phyloP scores from a whole-genome alignment of 2,888 invertebrate genomes.

The Catocala nupta region DNA sequence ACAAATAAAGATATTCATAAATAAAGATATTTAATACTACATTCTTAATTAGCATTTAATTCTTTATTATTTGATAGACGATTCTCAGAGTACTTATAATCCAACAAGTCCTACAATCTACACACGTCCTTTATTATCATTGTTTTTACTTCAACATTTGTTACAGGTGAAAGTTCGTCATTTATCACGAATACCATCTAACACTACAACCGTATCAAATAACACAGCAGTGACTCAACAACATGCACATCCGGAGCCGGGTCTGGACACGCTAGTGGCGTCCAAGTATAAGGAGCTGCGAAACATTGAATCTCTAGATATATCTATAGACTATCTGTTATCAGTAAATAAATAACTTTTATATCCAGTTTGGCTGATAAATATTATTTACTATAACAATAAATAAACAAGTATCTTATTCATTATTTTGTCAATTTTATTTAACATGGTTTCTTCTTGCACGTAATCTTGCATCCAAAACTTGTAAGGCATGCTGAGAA shows the following conservation, averaged over 20 bases:
- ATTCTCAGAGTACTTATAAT: no score
- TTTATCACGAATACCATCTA: constrained; percentile 65
- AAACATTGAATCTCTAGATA: constrained; percentile 68
- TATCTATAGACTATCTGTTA: constrained; percentile 68
- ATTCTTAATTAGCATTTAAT: no score
- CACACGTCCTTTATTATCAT: no score
- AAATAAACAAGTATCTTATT: no score
- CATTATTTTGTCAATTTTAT: not conserved
- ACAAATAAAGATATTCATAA: no score
- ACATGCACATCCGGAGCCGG: constrained; percentile 70
- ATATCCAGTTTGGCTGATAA: no score
- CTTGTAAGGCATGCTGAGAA: constrained; percentile 69
- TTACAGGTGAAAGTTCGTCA: constrained; percentile 74
- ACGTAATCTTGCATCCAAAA: constrained; percentile 64
- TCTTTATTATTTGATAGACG: no score
- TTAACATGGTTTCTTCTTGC: constrained; percentile 47
- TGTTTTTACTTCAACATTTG: not conserved
- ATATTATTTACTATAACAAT: no score
- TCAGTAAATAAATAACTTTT: constrained; percentile 44
- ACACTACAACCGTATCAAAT: constrained; percentile 38
- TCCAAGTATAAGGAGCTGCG: constrained; percentile 74
- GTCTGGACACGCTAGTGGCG: constrained; percentile 66
- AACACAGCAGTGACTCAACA: constrained; percentile 50
- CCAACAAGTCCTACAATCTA: no score
- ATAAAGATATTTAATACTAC: no score